Conservation (phyloP, 2,113 vertebrate genomes). For the Leiothrix lutea region DNA sequence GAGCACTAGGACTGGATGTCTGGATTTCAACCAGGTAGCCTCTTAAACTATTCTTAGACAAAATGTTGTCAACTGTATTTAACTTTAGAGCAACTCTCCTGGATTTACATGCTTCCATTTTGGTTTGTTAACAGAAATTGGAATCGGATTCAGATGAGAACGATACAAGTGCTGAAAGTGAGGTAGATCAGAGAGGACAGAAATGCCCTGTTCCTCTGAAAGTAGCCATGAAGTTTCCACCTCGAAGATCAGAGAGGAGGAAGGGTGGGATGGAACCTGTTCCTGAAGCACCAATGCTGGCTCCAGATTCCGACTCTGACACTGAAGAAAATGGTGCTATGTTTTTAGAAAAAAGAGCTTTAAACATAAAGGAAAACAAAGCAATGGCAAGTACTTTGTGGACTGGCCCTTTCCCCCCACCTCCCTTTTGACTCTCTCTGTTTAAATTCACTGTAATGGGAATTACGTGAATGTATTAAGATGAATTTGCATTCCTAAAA, state of each 20-base stretch:
- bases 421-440: not conserved
- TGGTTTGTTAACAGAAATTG: slow-evolving; percentile 59
- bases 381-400: slow-evolving; percentile 83
- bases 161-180: not conserved
- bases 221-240: slow-evolving; percentile 87
- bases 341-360: slow-evolving; percentile 89
- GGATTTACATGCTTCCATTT: not conserved
- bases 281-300: slow-evolving; percentile 4
- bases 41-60: not conserved
- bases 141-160: slow-evolving; percentile 29
- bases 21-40: not conserved
- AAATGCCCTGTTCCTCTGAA: slow-evolving; percentile 69
- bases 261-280: slow-evolving; percentile 58
- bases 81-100: not conserved
- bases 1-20: not conserved
- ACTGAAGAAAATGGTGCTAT: slow-evolving; percentile 76
- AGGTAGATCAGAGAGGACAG: slow-evolving; percentile 43
- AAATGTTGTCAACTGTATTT: not conserved
- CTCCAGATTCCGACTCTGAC: slow-evolving; percentile 57
- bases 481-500: not conserved
- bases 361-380: slow-evolving; percentile 98
- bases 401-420: not conserved
- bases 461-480: not conserved
- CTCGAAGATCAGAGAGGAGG: slow-evolving; percentile 56
- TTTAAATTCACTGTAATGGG: not conserved